Base-by-base conservation (phyloP, 2,888 invertebrate genomes). In the Spodoptera exigua region DNA sequence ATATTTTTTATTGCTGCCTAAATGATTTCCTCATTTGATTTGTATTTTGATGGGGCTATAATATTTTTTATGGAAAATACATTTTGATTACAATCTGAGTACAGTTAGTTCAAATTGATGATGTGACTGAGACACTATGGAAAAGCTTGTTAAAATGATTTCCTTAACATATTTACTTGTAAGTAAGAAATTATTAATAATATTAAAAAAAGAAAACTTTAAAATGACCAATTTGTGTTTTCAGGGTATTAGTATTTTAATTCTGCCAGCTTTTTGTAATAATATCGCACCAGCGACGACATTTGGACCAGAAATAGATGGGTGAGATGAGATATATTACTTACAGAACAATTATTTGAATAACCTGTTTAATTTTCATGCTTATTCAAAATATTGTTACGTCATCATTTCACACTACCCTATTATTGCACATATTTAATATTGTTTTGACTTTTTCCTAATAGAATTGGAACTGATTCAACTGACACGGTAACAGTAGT, bases 211-310 rank as follows among this genome's bases (percentile, higher is more conserved):
- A 9, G 1, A 2, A 16, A 9, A n/a, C n/a, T 11, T 11, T 16
- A 16, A 1, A 17, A 14, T 2, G 7, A 0, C 1, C 2, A 34
- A 0, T 16, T 39, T 12, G n/a, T 44, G 5, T 4, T 70, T 61
- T 1, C 70, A 75, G 75, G 43, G 67, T 41, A 34, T 56, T 18
- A 54, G 47, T 5, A 12, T 58, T 18, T 13, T 68, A 11, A 43
- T 64, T 17, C 43, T 35, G n/a, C 21, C 46, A 49, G 48, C 43
- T 0, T 35, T 41, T 41, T 56, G 61, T 40, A 51, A 44, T 39
- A 57, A 14, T 18, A 60, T 35, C 9, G 10, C 10, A 17, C 7
- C 41, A 0, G 36, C 11, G n/a, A 5, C 16, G 36, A 56, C 11
- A 14, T 13, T 49, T 13, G 39, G 39, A 44, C 35, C 43, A 4